Evolutionary conservation across 2,888 invertebrate species (phyloP), one percentile per base, ranked within the genome.

Genomic region (Saturnia japonica): DNA sequence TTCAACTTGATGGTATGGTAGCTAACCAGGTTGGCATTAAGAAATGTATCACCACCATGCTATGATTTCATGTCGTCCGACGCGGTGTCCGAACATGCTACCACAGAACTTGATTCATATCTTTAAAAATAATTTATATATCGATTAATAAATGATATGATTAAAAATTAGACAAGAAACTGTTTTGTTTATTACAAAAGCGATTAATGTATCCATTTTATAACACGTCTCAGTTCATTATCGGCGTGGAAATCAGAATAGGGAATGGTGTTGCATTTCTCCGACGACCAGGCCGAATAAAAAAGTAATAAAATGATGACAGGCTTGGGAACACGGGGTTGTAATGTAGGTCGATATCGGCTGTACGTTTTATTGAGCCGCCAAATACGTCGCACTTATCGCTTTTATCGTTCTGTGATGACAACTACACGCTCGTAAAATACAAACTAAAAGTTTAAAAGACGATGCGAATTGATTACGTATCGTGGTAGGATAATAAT

Each of bases 221-320:
- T 86, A 84, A 82, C 76, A 81, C 80, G 76, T 72, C 76, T 76
- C 83, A 82, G 82, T 87, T 82, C 80, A 85, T 84, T 89, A 88
- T 90, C 87, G 80, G 76, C 80, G 80, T 85, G 81, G 88, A 90
- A 88, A 91, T 89, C 86, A 82, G 88, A 86, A 87, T 88, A 84
- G 84, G 87, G 88, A 87, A 85, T 88, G 88, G 89, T 91, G 84
- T 91, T 91, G 90, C 91, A 88, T 93, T 91, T 91, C 91, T 89
- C 83, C 82, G 78, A 84, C 85, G 85, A 90, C 88, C 87, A 88
- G 86, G 85, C 85, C 87, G 86, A 91, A 93, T 93, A 92, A 93
- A 93, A 93, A 91, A 90, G 91, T 89, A 88, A 90, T 93, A 93
- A 93, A 93, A 86, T 84, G 85, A 88, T 89, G 90, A 88, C 91